Percentiles rank a stretch among this genome's conserved stretches.
Conservation (phyloP, 2,113 vertebrate species). For the Ailuropoda melanoleuca region DNA sequence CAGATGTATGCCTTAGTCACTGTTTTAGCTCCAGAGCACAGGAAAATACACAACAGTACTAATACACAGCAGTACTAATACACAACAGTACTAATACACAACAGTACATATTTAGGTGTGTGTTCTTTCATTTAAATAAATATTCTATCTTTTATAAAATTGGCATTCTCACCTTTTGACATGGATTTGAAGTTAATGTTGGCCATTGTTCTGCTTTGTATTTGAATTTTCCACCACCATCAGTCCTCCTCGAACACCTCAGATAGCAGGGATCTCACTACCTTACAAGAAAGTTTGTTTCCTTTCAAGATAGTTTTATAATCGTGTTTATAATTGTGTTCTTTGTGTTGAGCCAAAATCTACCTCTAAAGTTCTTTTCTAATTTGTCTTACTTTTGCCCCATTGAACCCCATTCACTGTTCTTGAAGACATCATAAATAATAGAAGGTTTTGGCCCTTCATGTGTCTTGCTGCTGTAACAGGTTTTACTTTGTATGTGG, state of each 20-base stretch:
- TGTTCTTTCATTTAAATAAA: slow-evolving; percentile 10
- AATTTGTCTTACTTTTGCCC: slow-evolving; percentile 2
- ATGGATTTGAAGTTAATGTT: background rate
- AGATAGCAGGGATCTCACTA: background rate
- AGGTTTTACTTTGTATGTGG: background rate
- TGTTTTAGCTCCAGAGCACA: background rate
- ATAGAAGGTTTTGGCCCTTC: background rate
- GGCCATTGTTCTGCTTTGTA: background rate
- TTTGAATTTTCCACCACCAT: background rate
- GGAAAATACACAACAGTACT: too few relatives aligned
- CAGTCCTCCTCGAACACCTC: background rate
- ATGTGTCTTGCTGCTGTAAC: background rate
- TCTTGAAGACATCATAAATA: slow-evolving; percentile 48
- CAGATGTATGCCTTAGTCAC: background rate
- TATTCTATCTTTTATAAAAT: background rate
- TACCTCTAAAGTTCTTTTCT: background rate
- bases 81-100: background rate
- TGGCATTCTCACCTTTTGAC: background rate
- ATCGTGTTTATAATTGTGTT: background rate
- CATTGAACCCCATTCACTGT: background rate
- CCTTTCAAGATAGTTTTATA: background rate
- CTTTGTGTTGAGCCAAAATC: background rate
- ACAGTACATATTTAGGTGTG: background rate
- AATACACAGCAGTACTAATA: too few relatives aligned
- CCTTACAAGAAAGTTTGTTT: background rate